These are phyloP conservation scores for Cyrtonyx montezumae DNA, from an alignment of 2,113 vertebrate species.

Conservation along the genomic window DNA sequence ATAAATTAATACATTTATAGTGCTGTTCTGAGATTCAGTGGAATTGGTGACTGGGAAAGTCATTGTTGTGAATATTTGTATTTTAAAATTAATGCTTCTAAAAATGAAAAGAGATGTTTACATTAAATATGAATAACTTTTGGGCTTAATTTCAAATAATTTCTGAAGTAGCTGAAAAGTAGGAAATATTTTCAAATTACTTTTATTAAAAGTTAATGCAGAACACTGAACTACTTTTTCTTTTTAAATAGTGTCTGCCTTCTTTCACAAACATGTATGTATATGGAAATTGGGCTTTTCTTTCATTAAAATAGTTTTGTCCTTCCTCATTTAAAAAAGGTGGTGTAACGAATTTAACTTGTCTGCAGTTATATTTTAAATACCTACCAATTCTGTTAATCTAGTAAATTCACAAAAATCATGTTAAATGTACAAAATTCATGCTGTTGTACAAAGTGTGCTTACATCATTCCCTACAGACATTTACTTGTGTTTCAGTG, in stretches of 20 bases:
- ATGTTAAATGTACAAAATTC: neutral
- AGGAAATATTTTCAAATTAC: neutral
- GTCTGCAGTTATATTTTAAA: neutral
- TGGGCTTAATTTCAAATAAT: neutral
- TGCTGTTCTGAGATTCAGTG: neutral
- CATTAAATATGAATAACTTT: neutral
- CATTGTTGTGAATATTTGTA: neutral
- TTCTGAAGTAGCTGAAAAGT: neutral
- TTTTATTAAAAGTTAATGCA: neutral
- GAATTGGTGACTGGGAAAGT: neutral
- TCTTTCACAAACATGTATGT: neutral
- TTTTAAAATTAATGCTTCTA: neutral
- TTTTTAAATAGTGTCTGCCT: neutral
- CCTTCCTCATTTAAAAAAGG: neutral
- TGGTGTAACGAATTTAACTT: neutral
- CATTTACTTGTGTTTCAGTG: slow-evolving; percentile 74
- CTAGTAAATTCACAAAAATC: neutral
- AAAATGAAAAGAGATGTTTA: neutral
- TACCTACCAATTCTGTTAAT: neutral
- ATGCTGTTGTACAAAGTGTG: slow-evolving; percentile 24
- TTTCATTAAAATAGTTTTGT: neutral
- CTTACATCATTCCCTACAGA: slow-evolving; percentile 81
- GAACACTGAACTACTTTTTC: neutral
- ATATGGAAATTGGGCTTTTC: neutral
- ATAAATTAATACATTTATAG: neutral